Evolutionary conservation across 1,140 invertebrate genomes (phyloP), one percentile per base, ranked within the genome.

Genomic region (Drosophila gunungcola): DNA sequence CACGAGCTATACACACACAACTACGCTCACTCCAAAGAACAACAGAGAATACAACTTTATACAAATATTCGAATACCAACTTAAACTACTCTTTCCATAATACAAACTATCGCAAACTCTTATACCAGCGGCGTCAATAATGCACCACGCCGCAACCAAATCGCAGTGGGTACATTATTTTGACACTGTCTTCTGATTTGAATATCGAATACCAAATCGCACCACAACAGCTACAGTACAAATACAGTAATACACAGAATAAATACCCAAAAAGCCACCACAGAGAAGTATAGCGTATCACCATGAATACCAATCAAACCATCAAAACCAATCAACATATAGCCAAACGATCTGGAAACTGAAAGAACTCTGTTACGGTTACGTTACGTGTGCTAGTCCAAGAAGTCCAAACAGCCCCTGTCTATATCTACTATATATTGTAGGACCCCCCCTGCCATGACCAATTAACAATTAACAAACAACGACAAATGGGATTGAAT

Each of bases 111-210:
- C 84, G 85, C 84, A 80, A 88, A 88, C 83, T 88, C 67, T 38
- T 53, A 52, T 54, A 64, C 73, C 49, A 82, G 62, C 90, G 88
- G 84, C 90, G 90, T 91, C 90, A 83, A 91, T 91, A 91, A 89
- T 84, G 78, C 89, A 89, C 86, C 80, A 89, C 61, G 68, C 64
- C 73, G 69, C 36, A 32, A 57, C 43, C 51, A 54, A 72, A 72
- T 67, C 73, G 53, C 70, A 64, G 61, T 85, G 91, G 91, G 91
- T 92, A 70, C 85, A 91, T 92, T 92, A 81, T 92, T 92, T 92
- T 92, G 91, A 92, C 91, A 92, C 91, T 92, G 91, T 92, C 91
- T 92, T 92, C 91, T 92, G 91, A 92, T 92, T 92, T 92, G 91
- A 86, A 92, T 92, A 92, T 85, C 81, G 79, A 83, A 73, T 80